Evolutionary conservation across 2,888 invertebrate species (phyloP).

Genomic region (Caenorhabditis macrosperma): DNA sequence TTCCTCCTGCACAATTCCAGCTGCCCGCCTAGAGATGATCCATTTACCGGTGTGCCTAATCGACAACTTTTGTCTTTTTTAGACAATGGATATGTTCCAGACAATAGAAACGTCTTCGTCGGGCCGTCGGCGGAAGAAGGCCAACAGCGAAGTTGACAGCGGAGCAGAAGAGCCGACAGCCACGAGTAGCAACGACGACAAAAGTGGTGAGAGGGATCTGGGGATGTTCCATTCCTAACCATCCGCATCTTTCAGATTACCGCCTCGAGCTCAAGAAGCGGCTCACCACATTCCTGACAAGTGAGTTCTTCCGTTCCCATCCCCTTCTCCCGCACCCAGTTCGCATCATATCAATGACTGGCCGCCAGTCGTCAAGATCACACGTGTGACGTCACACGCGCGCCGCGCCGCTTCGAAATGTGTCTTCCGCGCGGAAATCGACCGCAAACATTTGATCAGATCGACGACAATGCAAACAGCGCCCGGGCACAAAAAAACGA

Average conservation of each 20-base stretch:
- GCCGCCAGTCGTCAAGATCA: conserved; percentile 14
- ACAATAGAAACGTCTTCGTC: conserved; percentile 54
- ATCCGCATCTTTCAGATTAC: conserved; percentile 31
- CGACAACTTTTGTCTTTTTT: background rate
- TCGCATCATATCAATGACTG: conserved; percentile 42
- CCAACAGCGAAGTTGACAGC: conserved; percentile 59
- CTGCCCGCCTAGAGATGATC: conserved; percentile 28
- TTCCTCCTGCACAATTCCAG: too few species aligned
- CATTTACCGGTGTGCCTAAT: conserved; percentile 18
- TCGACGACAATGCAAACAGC: conserved; percentile 53
- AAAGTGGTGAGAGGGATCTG: conserved; percentile 51
- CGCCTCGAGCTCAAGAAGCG: conserved; percentile 57
- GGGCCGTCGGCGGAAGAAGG: conserved; percentile 58
- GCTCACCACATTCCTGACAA: conserved; percentile 58
- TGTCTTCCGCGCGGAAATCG: conserved; percentile 61
- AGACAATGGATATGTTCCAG: conserved; percentile 33
- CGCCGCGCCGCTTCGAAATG: conserved; percentile 43
- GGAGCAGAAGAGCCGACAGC: conserved; percentile 58
- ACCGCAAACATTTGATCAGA: conserved; percentile 61
- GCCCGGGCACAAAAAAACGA: conserved; percentile 48
- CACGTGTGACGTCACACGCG: conserved; percentile 56
- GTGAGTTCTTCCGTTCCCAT: conserved; percentile 38
- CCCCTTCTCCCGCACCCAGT: conserved; percentile 8
- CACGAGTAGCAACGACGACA: conserved; percentile 59
- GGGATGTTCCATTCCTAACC: background rate